Evolutionary conservation across 2,113 vertebrate species (phyloP), one percentile per base, ranked within the genome.

Genomic region (Siphamia tubifer): DNA sequence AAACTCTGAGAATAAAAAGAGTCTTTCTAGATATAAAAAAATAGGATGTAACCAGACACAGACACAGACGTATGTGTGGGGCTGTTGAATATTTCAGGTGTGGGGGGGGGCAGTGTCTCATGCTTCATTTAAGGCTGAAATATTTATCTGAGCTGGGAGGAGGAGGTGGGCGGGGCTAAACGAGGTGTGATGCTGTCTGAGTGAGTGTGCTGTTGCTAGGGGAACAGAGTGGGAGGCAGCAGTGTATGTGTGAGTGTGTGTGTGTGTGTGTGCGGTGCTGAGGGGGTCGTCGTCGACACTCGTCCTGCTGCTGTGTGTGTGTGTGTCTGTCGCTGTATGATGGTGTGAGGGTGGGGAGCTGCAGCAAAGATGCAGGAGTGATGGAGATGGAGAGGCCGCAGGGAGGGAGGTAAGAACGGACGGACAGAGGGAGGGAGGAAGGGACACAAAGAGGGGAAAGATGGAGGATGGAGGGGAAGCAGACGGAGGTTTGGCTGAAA

Each of bases 191-290:
- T 77, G 78, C 83, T 87, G 75, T 82, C n/a, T 6, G 31, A 9
- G 31, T 8, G 9, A 11, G 31, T 83, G 83, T 74, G 38, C 85
- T 65, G 91, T 93, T 92, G 88, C 92, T 85, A 92, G 79, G 91
- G 86, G 81, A 67, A 88, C 75, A 57, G 82, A 40, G 73, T 43
- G 65, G 66, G 53, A 68, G 70, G 67, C 64, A 76, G 63, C 49
- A 27, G 64, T 17, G 61, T 45, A 49, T 49, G 62, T 9, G 44
- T 49, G 68, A 49, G 57, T 51, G 67, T 44, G 25, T 35, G 68
- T 16, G 65, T 54, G 36, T n/a, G 39, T 15, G 34, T 21, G 23
- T 16, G 15, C 7, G 12, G 11, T 10, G 34, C 24, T 4, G 38
- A 28, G 49, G 72, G 52, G 74, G 62, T 60, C 31, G 19, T 36